Percentiles rank a stretch among this genome's conserved stretches.
These are phyloP conservation scores for Tyria jacobaeae DNA, from an alignment of 2,888 invertebrate genomes.

Conservation along the genomic window DNA sequence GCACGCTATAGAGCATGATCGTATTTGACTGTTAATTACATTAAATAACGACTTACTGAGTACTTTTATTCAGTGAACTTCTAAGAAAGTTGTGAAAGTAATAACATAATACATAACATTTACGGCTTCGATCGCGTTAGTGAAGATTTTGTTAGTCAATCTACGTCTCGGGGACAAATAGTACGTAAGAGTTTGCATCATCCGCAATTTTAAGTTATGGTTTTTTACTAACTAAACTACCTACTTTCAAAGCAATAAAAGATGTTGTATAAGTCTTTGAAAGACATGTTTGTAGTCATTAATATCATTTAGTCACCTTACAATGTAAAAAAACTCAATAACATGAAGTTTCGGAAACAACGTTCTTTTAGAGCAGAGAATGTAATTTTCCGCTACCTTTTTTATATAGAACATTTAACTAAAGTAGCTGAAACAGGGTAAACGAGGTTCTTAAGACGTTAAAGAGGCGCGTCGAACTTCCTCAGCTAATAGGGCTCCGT, in stretches of 20 bases:
- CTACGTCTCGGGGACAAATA: no score
- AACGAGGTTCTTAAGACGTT: constrained; percentile 24
- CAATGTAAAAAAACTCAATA: background rate
- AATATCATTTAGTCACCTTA: background rate
- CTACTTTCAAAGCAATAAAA: no score
- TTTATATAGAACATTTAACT: constrained; percentile 20
- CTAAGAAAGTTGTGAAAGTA: background rate
- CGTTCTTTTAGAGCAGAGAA: constrained; percentile 13
- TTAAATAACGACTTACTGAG: constrained; percentile 33
- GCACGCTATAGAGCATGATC: constrained; percentile 52
- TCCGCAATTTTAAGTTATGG: no score
- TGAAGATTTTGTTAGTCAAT: no score
- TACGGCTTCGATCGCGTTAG: no score
- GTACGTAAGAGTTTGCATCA: no score
- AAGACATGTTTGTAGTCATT: no score
- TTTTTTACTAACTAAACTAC: no score
- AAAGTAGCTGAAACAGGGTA: constrained; percentile 15
- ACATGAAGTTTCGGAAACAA: background rate
- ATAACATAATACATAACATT: no score
- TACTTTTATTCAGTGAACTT: constrained; percentile 16
- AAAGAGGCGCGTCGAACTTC: constrained; percentile 26
- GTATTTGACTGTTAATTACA: constrained; percentile 49
- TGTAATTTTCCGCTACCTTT: constrained; percentile 19
- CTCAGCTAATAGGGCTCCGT: constrained; percentile 36
- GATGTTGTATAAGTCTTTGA: no score